Conservation (phyloP, 92 coral and sea anemone genomes). For the Paragorgia papillata region DNA sequence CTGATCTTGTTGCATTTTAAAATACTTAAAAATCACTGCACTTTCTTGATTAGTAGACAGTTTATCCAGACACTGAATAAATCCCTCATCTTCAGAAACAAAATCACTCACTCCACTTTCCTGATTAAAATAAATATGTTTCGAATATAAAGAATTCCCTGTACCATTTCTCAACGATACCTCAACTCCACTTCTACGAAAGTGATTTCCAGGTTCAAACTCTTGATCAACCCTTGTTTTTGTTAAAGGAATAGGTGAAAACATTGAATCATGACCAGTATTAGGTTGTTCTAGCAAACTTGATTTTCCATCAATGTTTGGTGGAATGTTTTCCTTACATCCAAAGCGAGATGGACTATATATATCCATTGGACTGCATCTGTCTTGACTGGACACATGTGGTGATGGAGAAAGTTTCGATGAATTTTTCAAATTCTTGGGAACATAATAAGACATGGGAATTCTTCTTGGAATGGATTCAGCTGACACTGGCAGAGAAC, state of each 20-base stretch:
- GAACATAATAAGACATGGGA: too few species aligned
- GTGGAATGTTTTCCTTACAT: background rate
- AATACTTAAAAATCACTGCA: conserved; percentile 2
- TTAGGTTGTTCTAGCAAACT: background rate
- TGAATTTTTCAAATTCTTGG: too few species aligned
- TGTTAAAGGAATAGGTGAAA: conserved; percentile 21
- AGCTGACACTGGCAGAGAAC: background rate
- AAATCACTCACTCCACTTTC: background rate
- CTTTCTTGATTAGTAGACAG: conserved; percentile 42
- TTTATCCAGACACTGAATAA: conserved; percentile 34
- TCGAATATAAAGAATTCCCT: background rate
- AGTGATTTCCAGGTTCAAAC: background rate
- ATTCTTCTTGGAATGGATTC: too few species aligned
- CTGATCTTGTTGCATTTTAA: conserved; percentile 52
- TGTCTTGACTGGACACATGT: background rate
- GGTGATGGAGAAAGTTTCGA: too few species aligned
- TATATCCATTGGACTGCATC: background rate
- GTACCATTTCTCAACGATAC: background rate
- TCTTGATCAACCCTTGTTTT: background rate
- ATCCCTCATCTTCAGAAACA: background rate
- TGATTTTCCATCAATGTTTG: background rate
- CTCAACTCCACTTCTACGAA: background rate
- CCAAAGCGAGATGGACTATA: background rate
- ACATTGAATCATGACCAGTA: background rate
- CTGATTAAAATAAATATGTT: conserved; percentile 15